phyloP scores from a whole-genome alignment of 2,113 vertebrate genomes.

The Sander lucioperca region DNA sequence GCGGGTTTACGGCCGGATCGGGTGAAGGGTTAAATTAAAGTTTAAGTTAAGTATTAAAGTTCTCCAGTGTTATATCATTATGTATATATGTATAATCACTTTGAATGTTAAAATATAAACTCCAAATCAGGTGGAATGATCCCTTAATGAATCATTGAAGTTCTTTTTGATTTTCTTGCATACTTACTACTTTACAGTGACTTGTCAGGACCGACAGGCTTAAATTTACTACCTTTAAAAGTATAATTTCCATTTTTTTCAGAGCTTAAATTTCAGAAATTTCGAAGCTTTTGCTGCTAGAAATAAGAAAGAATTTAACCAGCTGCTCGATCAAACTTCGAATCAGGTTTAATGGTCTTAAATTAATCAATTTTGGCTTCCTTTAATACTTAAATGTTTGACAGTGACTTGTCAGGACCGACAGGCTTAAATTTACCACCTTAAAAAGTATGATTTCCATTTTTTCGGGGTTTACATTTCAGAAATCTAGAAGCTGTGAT shows the following conservation, averaged over 20 bases:
- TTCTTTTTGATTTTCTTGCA: too few relatives aligned
- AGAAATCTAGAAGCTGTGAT: not conserved
- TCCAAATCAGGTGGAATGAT: not conserved
- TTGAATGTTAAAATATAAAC: not conserved
- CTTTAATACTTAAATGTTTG: too few relatives aligned
- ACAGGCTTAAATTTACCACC: not conserved
- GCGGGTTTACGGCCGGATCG: not conserved
- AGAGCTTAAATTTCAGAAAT: not conserved
- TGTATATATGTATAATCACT: not conserved
- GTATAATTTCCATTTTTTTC: not conserved
- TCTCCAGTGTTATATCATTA: not conserved
- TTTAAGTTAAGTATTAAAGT: not conserved
- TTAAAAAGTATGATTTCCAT: not conserved
- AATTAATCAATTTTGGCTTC: too few relatives aligned
- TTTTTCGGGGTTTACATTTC: not conserved
- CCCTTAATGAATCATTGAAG: not conserved
- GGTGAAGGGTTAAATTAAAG: conserved; percentile 7
- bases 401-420: not conserved
- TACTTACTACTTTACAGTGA: not conserved
- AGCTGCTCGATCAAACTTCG: not conserved
- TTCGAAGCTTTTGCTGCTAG: not conserved
- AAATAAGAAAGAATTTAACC: not conserved
- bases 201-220: too few relatives aligned
- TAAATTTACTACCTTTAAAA: not conserved
- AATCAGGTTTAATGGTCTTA: too few relatives aligned